phyloP scores from a whole-genome alignment of 2,888 invertebrate genomes.

The Gibbula magus region DNA sequence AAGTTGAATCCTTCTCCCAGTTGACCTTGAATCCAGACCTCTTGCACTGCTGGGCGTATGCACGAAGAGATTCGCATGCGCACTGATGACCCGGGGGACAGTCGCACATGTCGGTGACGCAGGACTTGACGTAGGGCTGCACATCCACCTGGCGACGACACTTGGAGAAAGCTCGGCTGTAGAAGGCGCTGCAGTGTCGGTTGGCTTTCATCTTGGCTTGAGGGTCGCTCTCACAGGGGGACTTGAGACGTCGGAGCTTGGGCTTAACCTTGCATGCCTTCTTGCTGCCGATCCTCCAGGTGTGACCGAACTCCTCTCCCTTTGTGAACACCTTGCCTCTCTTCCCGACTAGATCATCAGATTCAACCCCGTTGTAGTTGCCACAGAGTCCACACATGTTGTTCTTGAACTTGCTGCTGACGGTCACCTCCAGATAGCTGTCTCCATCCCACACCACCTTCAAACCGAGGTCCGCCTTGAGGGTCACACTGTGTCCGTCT shows the following conservation, averaged over 20 bases:
- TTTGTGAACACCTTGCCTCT: conserved; percentile 80
- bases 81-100: conserved; percentile 85
- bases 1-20: conserved; percentile 42
- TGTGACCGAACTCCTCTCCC: conserved; percentile 85
- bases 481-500: conserved; percentile 75
- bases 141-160: conserved; percentile 89
- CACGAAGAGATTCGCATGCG: conserved; percentile 91
- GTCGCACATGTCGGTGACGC: conserved; percentile 90
- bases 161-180: conserved; percentile 81
- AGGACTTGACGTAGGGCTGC: conserved; percentile 85
- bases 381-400: conserved; percentile 93
- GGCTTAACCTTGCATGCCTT: conserved; percentile 63
- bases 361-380: conserved; percentile 90
- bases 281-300: conserved; percentile 92
- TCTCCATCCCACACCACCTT: conserved; percentile 94
- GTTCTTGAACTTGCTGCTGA: conserved; percentile 85
- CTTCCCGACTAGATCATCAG: conserved; percentile 84
- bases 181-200: conserved; percentile 78
- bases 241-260: conserved; percentile 43
- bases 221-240: conserved; percentile 57
- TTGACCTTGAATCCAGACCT: conserved; percentile 81
- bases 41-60: conserved; percentile 91
- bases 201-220: conserved; percentile 55
- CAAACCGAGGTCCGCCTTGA: conserved; percentile 80
- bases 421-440: conserved; percentile 89